Evolutionary conservation across 2,888 invertebrate genomes (phyloP), one percentile per base, ranked within the genome.

Genomic region (Scotopteryx bipunctaria): DNA sequence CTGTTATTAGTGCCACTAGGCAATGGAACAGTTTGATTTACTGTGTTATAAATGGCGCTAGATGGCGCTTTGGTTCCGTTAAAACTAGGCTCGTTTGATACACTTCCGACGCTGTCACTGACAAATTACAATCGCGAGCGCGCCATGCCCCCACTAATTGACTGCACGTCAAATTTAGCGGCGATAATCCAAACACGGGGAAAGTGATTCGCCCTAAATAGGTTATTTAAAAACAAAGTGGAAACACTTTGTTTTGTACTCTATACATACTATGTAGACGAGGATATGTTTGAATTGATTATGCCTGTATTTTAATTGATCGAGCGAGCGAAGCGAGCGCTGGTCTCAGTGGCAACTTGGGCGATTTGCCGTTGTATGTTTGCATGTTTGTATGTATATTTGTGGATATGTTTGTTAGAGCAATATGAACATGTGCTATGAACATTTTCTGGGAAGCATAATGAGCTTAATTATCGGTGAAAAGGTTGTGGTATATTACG

Each of bases 51-150:
- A 58, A 60, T 56, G 54, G 40, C 53, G 54, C 41, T 49, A 46
- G 50, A 75, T 69, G 67, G 66, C 67, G 64, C 68, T 76, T 70
- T 67, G 66, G 72, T 64, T 66, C 56, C 45, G 58, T 74, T 78
- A 76, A 73, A 81, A 76, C 76, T 77, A 69, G 80, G 75, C 76
- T 74, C 77, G 80, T 78, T 60, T 59, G 63, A 57, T 78, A 72
- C 73, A 81, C 82, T 87, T 87, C 86, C 88, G 85, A 78, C 76
- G 81, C 73, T 84, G 87, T 88, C 86, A 84, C 85, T 84, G 83
- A 84, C 86, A 86, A 87, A 87, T 86, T 84, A 83, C 81, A 69
- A 78, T 69, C 80, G 76, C 75, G 75, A 67, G 70, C 72, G 69
- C 42, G 56, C 46, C 56, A 51, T 57, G 55, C 53, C 72, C 69